phyloP scores from a whole-genome alignment of 2,888 invertebrate species.

The Laspeyria flexula region DNA sequence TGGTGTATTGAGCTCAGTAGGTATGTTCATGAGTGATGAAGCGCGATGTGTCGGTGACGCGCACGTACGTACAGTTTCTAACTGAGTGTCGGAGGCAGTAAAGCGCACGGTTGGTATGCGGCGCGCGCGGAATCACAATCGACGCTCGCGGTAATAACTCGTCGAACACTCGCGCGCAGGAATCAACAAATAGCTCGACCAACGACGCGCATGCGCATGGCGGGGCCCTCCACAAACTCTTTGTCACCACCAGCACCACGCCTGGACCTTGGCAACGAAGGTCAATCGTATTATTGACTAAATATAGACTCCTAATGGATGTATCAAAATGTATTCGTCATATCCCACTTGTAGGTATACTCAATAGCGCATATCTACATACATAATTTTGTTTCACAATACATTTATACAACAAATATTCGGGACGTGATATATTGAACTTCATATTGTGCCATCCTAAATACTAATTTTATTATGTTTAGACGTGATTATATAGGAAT shows the following conservation, averaged over 20 bases:
- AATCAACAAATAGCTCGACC: constrained; percentile 58
- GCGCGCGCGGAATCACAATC: constrained; percentile 64
- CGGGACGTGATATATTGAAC: too few species aligned
- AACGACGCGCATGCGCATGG: constrained; percentile 8
- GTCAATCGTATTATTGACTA: constrained; percentile 8
- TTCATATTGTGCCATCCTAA: too few species aligned
- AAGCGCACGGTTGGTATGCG: constrained; percentile 50
- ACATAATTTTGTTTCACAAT: too few species aligned
- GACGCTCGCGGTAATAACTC: constrained; percentile 67
- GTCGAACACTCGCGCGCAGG: constrained; percentile 51
- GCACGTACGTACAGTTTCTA: constrained; percentile 47
- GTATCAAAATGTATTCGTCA: not conserved
- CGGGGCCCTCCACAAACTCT: constrained; percentile 4
- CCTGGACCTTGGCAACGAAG: constrained; percentile 30
- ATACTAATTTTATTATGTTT: too few species aligned
- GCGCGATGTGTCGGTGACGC: constrained; percentile 22
- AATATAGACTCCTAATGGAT: not conserved
- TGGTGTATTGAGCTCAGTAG: too few species aligned
- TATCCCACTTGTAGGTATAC: not conserved
- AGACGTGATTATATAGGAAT: too few species aligned
- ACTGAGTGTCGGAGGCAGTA: constrained; percentile 48
- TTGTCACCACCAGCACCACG: constrained; percentile 13
- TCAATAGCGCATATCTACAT: too few species aligned
- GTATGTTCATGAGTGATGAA: too few species aligned
- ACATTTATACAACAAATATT: too few species aligned